Evolutionary conservation across 35 echinoderm and acorn worm species (phyloP).

Genomic region (Ophioderma brevispina): DNA sequence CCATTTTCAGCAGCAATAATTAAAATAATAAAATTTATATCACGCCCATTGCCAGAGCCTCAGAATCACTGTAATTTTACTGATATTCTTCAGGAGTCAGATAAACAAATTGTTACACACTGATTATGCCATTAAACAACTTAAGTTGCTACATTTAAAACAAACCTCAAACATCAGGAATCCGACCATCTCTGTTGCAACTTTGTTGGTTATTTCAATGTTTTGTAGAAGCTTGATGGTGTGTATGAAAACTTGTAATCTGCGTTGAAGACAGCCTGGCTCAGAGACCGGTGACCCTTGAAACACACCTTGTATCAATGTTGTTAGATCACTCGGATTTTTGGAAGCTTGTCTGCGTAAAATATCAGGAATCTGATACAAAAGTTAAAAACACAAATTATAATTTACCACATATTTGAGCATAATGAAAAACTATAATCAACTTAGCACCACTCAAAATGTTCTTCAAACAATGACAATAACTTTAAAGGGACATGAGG

Average conservation of each 20-base stretch:
- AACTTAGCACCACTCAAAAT: neutral
- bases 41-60: neutral
- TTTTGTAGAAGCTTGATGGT: conserved; percentile 29
- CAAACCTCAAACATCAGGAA: conserved; percentile 60
- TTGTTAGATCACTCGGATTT: neutral
- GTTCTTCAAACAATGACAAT: neutral
- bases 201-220: conserved; percentile 44
- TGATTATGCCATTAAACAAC: too few species aligned
- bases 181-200: conserved; percentile 51
- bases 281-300: neutral
- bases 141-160: too few species aligned
- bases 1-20: too few species aligned
- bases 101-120: too few species aligned
- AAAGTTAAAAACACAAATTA: neutral
- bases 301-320: conserved; percentile 31
- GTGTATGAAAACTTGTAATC: conserved; percentile 31
- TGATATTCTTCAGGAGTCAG: too few species aligned
- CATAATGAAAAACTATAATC: neutral
- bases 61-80: neutral
- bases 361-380: neutral
- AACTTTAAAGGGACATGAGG: neutral
- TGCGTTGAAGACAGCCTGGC: neutral
- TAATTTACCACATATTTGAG: too few species aligned
- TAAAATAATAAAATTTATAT: neutral
- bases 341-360: neutral